phyloP scores from a whole-genome alignment of 37 sponge, comb jelly and placozoan genomes.

The Bolinopsis microptera region DNA sequence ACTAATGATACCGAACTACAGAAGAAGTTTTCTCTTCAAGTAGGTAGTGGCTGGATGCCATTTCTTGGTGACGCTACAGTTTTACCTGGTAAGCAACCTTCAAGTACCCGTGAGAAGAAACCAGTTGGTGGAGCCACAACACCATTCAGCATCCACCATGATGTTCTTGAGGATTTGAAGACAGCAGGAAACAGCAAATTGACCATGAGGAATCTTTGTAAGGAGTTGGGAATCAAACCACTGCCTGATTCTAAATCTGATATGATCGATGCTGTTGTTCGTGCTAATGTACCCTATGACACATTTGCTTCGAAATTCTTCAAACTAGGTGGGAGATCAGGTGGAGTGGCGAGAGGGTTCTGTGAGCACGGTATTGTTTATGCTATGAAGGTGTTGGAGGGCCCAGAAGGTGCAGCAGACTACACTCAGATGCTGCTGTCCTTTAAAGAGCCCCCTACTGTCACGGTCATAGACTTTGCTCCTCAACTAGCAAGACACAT shows the following conservation, averaged over 20 bases:
- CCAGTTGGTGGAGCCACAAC: not conserved
- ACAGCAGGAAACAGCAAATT: not conserved
- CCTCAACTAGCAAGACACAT: not conserved
- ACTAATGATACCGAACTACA: not conserved
- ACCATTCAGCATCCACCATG: not conserved
- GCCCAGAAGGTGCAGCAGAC: not conserved
- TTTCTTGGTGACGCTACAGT: not conserved
- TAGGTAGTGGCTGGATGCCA: not conserved
- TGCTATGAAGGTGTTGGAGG: not conserved
- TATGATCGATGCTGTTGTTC: not conserved
- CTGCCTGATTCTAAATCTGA: not conserved
- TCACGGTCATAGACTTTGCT: not conserved
- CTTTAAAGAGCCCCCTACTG: not conserved
- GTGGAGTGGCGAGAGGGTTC: not conserved
- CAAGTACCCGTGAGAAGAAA: not conserved
- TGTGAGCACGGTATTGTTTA: constrained; percentile 2
- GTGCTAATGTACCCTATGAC: not conserved
- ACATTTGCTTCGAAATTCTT: not conserved
- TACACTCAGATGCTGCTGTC: not conserved
- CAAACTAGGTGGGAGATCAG: not conserved
- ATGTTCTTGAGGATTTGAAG: not conserved
- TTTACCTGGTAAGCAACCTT: not conserved
- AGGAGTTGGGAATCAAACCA: not conserved
- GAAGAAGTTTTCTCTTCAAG: not conserved
- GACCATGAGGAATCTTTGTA: not conserved